These are phyloP conservation scores for Aleiodes leptofemur DNA, from an alignment of 2,888 invertebrate species.

Conservation along the genomic window DNA sequence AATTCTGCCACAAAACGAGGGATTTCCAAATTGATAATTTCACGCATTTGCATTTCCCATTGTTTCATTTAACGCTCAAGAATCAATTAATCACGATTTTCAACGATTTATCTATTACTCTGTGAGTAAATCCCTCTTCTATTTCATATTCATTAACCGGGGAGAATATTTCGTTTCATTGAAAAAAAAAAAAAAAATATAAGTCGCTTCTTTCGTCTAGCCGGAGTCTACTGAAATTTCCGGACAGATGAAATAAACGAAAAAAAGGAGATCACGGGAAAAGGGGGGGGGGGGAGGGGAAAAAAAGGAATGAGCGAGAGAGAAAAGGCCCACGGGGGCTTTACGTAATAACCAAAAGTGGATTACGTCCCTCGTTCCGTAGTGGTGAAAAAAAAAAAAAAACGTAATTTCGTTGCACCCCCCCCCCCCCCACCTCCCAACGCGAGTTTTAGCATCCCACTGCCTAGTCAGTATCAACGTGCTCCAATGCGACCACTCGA, in stretches of 20 bases:
- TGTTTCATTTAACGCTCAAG: background rate
- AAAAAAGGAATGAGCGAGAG: background rate
- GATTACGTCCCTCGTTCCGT: conserved; percentile 29
- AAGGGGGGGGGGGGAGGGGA: too few species aligned
- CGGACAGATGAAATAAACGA: conserved; percentile 10
- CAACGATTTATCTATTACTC: too few species aligned
- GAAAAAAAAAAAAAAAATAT: background rate
- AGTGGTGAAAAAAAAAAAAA: conserved; percentile 24
- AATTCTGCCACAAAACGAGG: background rate
- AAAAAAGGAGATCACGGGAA: background rate
- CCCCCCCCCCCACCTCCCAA: background rate
- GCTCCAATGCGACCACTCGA: conserved; percentile 15
- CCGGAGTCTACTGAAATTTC: conserved; percentile 20
- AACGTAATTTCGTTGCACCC: conserved; percentile 24
- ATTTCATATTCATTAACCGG: too few species aligned
- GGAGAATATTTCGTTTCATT: background rate
- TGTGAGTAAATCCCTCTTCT: too few species aligned
- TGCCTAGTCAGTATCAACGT: conserved; percentile 38
- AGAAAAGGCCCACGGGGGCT: conserved; percentile 33
- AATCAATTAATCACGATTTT: too few species aligned
- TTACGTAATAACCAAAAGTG: conserved; percentile 34
- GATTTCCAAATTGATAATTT: background rate
- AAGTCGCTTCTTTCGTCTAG: conserved; percentile 20
- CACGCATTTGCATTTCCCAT: background rate
- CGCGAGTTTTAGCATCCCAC: conserved; percentile 5